Evolutionary conservation across 2,797 vertebrate species (phyloP).

Genomic region (Eidolon dupreanum): DNA sequence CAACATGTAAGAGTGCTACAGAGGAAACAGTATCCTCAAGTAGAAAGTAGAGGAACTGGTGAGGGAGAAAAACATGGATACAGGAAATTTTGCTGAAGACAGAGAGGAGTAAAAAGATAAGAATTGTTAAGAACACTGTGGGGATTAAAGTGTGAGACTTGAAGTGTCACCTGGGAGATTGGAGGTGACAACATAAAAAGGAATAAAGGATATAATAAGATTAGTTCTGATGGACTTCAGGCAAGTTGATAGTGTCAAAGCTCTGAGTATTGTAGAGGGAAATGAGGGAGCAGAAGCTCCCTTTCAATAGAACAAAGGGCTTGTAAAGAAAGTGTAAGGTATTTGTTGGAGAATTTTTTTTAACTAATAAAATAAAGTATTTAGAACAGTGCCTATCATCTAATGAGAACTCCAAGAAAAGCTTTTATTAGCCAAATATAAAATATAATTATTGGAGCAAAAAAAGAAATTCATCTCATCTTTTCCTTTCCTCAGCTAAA

Average conservation of each 20-base stretch:
- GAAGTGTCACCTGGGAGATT: not conserved
- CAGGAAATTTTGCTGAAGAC: slow-evolving; percentile 21
- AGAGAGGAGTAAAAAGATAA: not conserved
- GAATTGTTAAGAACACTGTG: not conserved
- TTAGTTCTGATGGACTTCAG: not conserved
- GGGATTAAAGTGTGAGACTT: not conserved
- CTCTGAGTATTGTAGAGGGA: not conserved
- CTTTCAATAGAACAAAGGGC: not conserved
- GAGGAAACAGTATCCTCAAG: not conserved
- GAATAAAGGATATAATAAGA: not conserved
- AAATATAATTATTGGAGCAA: slow-evolving; percentile 25
- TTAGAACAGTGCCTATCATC: slow-evolving; percentile 13
- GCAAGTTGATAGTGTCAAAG: not conserved
- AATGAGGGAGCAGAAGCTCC: not conserved
- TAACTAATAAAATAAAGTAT: slow-evolving; percentile 4
- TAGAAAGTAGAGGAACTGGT: not conserved
- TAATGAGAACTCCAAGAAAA: slow-evolving; percentile 9
- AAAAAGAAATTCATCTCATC: slow-evolving; percentile 1
- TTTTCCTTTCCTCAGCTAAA: slow-evolving; percentile 24
- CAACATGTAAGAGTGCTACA: not conserved
- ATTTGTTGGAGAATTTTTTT: not conserved
- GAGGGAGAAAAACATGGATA: not conserved
- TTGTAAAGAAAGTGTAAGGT: slow-evolving; percentile 1
- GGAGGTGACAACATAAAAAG: slow-evolving; percentile 24
- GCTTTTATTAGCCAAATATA: slow-evolving; percentile 14